Conservation (phyloP, 1,140 invertebrate species). For the Belonocnema kinseyi region DNA sequence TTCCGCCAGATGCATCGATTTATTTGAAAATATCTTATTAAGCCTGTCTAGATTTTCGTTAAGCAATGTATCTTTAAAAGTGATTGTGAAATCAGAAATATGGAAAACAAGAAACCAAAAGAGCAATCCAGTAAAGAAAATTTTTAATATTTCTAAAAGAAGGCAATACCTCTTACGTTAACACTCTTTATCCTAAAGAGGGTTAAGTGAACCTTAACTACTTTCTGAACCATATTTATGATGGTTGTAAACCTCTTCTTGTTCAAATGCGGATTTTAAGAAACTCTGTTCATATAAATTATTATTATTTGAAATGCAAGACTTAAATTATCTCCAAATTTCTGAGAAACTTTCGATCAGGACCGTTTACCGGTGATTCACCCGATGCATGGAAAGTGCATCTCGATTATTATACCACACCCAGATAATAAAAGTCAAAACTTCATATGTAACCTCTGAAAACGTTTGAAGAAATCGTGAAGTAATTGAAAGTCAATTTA, state of each 20-base stretch:
- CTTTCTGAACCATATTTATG: slow-evolving; percentile 13
- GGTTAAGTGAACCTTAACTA: neutral
- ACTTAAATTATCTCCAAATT: neutral
- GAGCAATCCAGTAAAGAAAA: neutral
- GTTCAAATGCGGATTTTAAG: neutral
- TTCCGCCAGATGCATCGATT: neutral
- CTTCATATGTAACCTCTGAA: slow-evolving; percentile 4
- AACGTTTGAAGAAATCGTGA: slow-evolving; percentile 1
- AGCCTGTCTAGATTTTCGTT: neutral
- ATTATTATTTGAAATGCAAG: too few relatives aligned
- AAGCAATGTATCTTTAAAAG: too few relatives aligned
- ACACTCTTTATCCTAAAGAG: neutral
- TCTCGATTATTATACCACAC: slow-evolving; percentile 23
- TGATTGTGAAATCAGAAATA: neutral
- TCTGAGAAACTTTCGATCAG: slow-evolving; percentile 26
- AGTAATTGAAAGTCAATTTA: too few relatives aligned
- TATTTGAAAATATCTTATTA: neutral
- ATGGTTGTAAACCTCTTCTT: slow-evolving; percentile 2
- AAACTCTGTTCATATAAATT: too few relatives aligned
- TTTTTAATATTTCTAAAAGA: neutral
- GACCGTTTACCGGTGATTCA: slow-evolving; percentile 6
- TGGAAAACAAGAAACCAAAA: neutral
- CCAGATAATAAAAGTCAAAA: slow-evolving; percentile 13
- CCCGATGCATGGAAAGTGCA: slow-evolving; percentile 17
- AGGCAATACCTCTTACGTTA: neutral